Conservation (phyloP, 2,888 invertebrate genomes). For the Heliconius sara region DNA sequence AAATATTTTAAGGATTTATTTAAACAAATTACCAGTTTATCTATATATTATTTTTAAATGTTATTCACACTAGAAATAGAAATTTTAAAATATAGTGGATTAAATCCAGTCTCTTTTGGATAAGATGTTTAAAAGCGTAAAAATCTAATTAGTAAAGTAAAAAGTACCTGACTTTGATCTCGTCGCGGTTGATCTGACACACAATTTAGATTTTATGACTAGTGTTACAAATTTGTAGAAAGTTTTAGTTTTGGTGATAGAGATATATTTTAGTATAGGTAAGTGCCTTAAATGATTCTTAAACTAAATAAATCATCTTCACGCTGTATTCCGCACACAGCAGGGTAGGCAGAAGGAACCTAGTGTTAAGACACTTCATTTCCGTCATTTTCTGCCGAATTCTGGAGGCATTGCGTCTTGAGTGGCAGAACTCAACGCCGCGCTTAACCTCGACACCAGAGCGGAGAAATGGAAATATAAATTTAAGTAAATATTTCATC, state of each 20-base stretch:
- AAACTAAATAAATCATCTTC: too few species aligned
- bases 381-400: too few species aligned
- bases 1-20: slow-evolving; percentile 12
- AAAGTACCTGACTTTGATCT: neutral
- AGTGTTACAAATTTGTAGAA: slow-evolving; percentile 1
- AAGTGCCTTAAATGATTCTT: neutral
- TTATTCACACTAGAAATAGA: neutral
- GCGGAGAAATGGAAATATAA: too few species aligned
- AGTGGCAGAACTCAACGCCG: too few species aligned
- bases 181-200: slow-evolving; percentile 5
- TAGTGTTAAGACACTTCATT: too few species aligned
- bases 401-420: too few species aligned
- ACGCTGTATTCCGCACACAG: too few species aligned
- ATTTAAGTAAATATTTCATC: too few species aligned
- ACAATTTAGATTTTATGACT: neutral
- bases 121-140: neutral
- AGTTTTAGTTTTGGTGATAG: neutral
- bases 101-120: neutral
- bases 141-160: neutral
- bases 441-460: too few species aligned
- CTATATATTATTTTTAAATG: neutral
- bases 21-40: neutral
- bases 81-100: neutral
- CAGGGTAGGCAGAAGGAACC: too few species aligned
- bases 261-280: neutral